Evolutionary conservation across 2,888 invertebrate genomes (phyloP).

Genomic region (Nomada hirtipes): DNA sequence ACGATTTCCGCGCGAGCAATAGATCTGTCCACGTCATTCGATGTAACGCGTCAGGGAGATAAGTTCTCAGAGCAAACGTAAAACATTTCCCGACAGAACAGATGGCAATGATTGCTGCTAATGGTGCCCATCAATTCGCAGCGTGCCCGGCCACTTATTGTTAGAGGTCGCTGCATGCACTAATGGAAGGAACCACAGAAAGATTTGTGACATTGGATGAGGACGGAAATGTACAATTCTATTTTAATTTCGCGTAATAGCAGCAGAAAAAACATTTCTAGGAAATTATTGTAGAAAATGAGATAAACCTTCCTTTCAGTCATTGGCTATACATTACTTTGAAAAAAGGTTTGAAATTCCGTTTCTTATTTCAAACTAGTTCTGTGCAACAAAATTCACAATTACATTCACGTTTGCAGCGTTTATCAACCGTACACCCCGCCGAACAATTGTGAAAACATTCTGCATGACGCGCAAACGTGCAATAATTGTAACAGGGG

Average conservation of each 20-base stretch:
- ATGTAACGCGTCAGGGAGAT: conserved; percentile 46
- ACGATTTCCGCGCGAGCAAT: conserved; percentile 32
- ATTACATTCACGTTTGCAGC: not conserved
- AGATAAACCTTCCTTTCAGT: not conserved
- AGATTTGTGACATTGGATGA: conserved; percentile 31
- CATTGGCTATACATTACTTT: not conserved
- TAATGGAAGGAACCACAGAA: conserved; percentile 35
- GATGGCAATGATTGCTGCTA: conserved; percentile 73
- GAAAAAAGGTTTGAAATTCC: not conserved
- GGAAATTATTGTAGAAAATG: not conserved
- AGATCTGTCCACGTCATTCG: conserved; percentile 54
- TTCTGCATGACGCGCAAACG: conserved; percentile 28
- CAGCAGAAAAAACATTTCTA: not conserved
- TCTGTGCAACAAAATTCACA: not conserved
- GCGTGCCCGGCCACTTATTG: conserved; percentile 43
- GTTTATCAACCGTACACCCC: conserved; percentile 17
- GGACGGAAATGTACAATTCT: conserved; percentile 22
- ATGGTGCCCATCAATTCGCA: conserved; percentile 71
- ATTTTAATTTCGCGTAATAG: not conserved
- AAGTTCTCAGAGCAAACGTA: conserved; percentile 49
- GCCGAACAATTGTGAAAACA: conserved; percentile 18
- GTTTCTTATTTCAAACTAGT: not conserved
- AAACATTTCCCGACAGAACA: conserved; percentile 62
- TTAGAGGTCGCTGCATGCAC: conserved; percentile 33
- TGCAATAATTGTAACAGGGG: conserved; percentile 41